phyloP scores from a whole-genome alignment of 2,888 invertebrate genomes.

The Cyaniris semiargus region DNA sequence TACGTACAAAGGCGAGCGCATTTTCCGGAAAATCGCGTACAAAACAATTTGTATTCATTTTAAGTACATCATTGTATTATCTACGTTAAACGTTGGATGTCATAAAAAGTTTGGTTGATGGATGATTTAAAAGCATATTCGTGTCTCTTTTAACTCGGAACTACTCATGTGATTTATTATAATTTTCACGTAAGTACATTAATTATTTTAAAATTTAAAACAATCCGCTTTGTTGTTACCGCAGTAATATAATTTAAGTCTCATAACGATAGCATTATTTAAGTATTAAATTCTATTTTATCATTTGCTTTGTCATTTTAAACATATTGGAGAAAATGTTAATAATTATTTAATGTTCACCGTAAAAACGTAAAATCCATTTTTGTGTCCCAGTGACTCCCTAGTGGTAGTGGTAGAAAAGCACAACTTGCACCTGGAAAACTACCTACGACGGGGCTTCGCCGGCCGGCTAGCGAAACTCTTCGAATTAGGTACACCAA shows the following conservation, averaged over 20 bases:
- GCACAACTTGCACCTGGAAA: too few species aligned
- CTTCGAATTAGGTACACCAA: too few species aligned
- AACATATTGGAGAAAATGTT: neutral
- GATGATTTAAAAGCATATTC: slow-evolving; percentile 1
- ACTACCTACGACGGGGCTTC: too few species aligned
- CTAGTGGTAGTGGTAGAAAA: too few species aligned
- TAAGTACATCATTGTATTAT: slow-evolving; percentile 3
- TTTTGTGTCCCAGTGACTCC: too few species aligned
- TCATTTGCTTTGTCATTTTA: too few species aligned
- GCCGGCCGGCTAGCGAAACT: too few species aligned
- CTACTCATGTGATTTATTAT: neutral
- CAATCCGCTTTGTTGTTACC: neutral
- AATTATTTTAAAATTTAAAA: slow-evolving; percentile 3
- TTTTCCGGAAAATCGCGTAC: neutral
- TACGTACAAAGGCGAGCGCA: neutral
- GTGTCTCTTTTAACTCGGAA: neutral
- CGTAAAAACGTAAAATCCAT: too few species aligned
- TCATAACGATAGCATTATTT: neutral
- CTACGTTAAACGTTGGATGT: slow-evolving; percentile 13
- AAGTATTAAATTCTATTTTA: neutral
- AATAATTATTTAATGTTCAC: too few species aligned
- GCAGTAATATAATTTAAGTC: neutral
- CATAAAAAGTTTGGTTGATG: neutral
- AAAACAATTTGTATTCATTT: slow-evolving; percentile 17
- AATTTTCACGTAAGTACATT: neutral